Evolutionary conservation across 1,140 invertebrate genomes (phyloP).

Genomic region (Bradynema listronoti): DNA sequence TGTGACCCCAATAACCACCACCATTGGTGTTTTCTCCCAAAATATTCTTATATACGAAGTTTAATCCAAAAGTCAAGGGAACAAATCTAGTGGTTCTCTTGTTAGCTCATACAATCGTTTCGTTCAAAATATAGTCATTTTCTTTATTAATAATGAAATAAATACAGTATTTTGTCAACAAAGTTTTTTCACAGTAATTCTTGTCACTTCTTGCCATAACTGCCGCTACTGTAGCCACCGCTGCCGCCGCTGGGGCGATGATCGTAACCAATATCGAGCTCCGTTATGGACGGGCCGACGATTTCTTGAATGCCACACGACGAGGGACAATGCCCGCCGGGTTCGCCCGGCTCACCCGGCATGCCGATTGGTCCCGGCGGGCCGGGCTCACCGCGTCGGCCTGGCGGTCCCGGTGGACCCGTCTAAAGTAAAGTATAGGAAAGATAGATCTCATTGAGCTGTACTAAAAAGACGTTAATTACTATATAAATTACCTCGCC

Average conservation of each 20-base stretch:
- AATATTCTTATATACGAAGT: too few relatives aligned
- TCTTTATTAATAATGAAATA: too few relatives aligned
- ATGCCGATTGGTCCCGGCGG: conserved; percentile 36
- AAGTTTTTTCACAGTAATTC: too few relatives aligned
- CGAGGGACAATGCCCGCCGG: conserved; percentile 54
- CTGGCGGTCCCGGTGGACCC: conserved; percentile 40
- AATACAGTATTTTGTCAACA: too few relatives aligned
- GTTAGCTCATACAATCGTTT: too few relatives aligned
- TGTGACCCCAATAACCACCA: too few relatives aligned
- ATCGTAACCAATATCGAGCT: conserved; percentile 43
- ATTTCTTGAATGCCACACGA: conserved; percentile 56
- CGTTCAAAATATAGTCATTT: too few relatives aligned
- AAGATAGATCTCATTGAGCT: too few relatives aligned
- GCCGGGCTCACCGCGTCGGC: conserved; percentile 31
- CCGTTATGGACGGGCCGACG: conserved; percentile 52
- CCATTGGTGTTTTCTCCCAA: too few relatives aligned
- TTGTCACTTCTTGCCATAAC: conserved; percentile 40
- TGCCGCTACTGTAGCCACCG: conserved; percentile 17
- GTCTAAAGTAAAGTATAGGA: conserved; percentile 10
- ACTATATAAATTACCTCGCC: conserved; percentile 18
- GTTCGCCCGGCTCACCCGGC: conserved; percentile 39
- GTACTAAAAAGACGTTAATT: neutral
- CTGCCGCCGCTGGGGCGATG: neutral
- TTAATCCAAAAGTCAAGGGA: too few relatives aligned
- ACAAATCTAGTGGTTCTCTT: too few relatives aligned